Evolutionary conservation across 2,888 invertebrate species (phyloP), one percentile per base, ranked within the genome.

Genomic region (Orthosia cruda): DNA sequence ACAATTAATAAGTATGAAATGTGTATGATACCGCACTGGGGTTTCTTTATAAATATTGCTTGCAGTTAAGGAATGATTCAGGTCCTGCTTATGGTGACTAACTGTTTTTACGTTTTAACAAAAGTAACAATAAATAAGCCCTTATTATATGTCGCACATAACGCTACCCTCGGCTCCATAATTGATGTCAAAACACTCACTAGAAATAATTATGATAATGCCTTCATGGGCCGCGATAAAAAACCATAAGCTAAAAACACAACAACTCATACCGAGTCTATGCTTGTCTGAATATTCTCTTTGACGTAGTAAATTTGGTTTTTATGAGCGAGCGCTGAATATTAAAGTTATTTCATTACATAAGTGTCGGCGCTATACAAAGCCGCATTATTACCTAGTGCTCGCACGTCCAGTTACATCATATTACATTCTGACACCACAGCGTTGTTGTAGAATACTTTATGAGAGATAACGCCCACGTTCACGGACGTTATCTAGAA

Each of bases 311-410:
- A 2, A 26, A 26, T 26, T 26, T 3, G 26, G 26, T 26, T 26
- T 26, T 26, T 26, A 26, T 61, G 54, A 50, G 54, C 71, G 26
- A 26, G n/a, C 63, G 66, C 20, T 26, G 63, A 78, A 72, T 78
- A 64, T 59, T 26, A 26, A 79, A 68, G 68, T 65, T 65, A 68
- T 73, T 59, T 78, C 45, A 61, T 69, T 65, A 69, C 49, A 45
- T 32, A 52, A 61, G 13, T 47, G 55, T 64, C 20, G 20, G 66
- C 74, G 45, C 47, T 54, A 61, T 4, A 13, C 20, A 11, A 73
- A 55, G 61, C 66, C 47, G 40, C 32, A 57, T n/a, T 65, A 50
- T 77, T 62, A 40, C n/a, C 20, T 5, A 74, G 52, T 65, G 26
- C 12, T 40, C 7, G 47, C 65, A 69, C 80, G 65, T 49, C 3